Evolutionary conservation across 2,888 invertebrate genomes (phyloP).

Genomic region (Catocala sponsa): DNA sequence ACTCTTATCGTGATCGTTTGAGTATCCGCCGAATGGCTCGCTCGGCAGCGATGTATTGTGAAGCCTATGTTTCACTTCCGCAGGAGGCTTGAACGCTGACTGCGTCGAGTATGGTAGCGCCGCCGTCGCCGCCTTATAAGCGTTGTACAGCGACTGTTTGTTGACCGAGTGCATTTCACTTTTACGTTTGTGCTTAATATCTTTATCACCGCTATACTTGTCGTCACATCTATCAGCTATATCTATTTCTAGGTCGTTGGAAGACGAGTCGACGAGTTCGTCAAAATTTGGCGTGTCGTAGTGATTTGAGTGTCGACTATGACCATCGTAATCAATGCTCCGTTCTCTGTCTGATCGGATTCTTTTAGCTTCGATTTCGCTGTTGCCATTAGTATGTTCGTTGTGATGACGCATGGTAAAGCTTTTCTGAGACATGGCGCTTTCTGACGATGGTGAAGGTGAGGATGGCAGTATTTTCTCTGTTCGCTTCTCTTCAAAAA

Average conservation of each 20-base stretch:
- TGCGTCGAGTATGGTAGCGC: conserved; percentile 91
- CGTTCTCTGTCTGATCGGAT: conserved; percentile 71
- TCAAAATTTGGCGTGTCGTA: conserved; percentile 93
- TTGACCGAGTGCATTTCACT: conserved; percentile 83
- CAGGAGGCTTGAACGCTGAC: conserved; percentile 94
- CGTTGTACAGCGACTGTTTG: conserved; percentile 86
- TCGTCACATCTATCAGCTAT: conserved; percentile 92
- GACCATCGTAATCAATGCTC: conserved; percentile 76
- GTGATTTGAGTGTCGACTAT: conserved; percentile 86
- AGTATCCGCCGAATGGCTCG: conserved; percentile 93
- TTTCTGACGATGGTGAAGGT: conserved; percentile 88
- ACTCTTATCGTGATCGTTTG: conserved; percentile 84
- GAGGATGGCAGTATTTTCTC: conserved; percentile 90
- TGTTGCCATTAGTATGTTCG: conserved; percentile 64
- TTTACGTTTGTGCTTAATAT: conserved; percentile 82
- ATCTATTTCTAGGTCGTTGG: conserved; percentile 93
- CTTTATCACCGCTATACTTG: conserved; percentile 88
- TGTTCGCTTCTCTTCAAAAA: conserved; percentile 95
- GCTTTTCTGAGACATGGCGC: conserved; percentile 90
- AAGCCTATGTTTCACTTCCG: conserved; percentile 89
- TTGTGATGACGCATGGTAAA: conserved; percentile 83
- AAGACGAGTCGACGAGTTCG: conserved; percentile 92
- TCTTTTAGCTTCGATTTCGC: conserved; percentile 62
- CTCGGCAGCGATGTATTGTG: conserved; percentile 84
- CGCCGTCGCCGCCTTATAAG: conserved; percentile 86